Evolutionary conservation across 1,140 invertebrate species (phyloP), one percentile per base, ranked within the genome.

Genomic region (Branchinecta lynchi): DNA sequence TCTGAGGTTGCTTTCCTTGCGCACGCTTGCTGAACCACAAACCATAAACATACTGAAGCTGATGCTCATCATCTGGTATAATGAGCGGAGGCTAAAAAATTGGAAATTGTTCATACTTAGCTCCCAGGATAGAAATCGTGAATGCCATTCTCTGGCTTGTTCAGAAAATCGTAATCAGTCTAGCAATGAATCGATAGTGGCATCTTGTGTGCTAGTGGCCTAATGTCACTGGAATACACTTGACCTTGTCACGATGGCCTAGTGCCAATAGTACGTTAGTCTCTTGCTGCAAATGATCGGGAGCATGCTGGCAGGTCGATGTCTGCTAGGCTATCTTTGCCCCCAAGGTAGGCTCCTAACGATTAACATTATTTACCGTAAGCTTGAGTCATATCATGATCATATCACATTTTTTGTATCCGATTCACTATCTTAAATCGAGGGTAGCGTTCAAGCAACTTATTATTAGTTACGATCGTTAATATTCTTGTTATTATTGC

Each of bases 1-100:
- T 84, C 76, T 86, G 81, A 74, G 82, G 80, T 73, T 85, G 83
- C 77, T 88, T 89, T 15, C 85, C 85, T 72, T 83, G 82, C 71
- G 82, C 82, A 77, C 90, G 82, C 73, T 86, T 82, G 73, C 90
- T 93, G 78, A 89, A 95, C 89, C 92, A 95, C 75, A 94, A 83
- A 75, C 89, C 88, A 79, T 95, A 95, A 65, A 67, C 85, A 81
- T 89, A 92, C 78, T 95, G 90, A 73, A 96, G 80, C 77, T 87
- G 87, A 77, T 95, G 92, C 76, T 95, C 89, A 71, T 86, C 84
- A 73, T 85, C 82, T 72, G 82, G 86, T 74, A 89, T 85, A 76
- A 84, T 83, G 74, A 88, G 79, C 69, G 85, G 82, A 71, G 80
- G 77, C 76, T 74, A 72, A 43, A 72, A 10, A 12, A 32, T 5